These are phyloP conservation scores for Drosophila watanabei DNA, from an alignment of 1,140 invertebrate species.

Conservation along the genomic window DNA sequence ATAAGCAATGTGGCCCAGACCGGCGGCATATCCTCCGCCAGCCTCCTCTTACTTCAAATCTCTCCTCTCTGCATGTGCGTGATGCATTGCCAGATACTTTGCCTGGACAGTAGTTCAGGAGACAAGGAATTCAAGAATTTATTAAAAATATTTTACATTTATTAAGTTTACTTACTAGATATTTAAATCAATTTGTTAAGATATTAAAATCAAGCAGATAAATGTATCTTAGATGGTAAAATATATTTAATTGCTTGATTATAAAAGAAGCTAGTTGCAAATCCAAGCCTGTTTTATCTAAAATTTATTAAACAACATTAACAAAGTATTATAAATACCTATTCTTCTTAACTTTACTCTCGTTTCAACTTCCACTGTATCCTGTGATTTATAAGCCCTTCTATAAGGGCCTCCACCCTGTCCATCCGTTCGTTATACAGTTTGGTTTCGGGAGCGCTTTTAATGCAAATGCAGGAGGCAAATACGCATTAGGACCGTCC, in stretches of 20 bases:
- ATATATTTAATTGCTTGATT: background rate
- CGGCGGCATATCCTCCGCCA: conserved; percentile 9
- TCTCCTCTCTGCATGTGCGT: conserved; percentile 19
- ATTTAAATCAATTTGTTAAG: background rate
- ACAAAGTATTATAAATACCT: background rate
- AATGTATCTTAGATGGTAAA: background rate
- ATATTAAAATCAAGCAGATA: background rate
- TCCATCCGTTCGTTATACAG: conserved; percentile 26
- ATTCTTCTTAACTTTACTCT: accelerated
- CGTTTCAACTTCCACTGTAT: conserved; percentile 29
- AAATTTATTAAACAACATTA: background rate
- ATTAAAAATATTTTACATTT: background rate
- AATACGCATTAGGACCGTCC: conserved; percentile 72
- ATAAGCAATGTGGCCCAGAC: conserved; percentile 75
- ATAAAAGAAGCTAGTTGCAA: background rate
- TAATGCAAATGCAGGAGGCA: conserved; percentile 78
- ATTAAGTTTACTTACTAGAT: background rate
- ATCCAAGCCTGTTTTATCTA: background rate
- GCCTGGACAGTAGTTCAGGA: conserved; percentile 36
- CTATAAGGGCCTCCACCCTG: background rate
- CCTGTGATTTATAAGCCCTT: conserved; percentile 36
- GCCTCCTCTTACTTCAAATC: conserved; percentile 25
- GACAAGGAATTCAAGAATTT: background rate
- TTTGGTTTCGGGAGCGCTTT: conserved; percentile 61
- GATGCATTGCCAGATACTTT: conserved; percentile 36